phyloP scores from a whole-genome alignment of 2,113 vertebrate species.

The Etheostoma spectabile region DNA sequence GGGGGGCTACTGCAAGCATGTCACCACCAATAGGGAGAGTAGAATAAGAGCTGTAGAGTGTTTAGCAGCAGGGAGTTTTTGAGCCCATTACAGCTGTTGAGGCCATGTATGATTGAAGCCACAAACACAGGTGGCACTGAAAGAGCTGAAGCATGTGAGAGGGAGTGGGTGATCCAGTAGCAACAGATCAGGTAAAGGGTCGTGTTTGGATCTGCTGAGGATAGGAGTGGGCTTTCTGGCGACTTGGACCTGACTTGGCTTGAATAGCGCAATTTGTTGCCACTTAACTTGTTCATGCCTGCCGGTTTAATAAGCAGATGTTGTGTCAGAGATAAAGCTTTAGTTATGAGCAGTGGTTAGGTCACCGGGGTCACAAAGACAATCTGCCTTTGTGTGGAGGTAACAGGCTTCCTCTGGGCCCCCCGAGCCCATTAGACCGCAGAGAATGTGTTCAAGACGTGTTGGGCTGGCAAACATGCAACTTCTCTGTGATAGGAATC shows the following conservation, averaged over 20 bases:
- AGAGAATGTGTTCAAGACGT: not conserved
- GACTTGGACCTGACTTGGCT: slow-evolving; percentile 36
- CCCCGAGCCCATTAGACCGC: slow-evolving; percentile 44
- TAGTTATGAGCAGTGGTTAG: slow-evolving; percentile 50
- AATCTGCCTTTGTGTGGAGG: slow-evolving; percentile 67
- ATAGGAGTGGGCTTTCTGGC: slow-evolving; percentile 18
- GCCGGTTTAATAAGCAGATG: slow-evolving; percentile 58
- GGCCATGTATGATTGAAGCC: slow-evolving; percentile 20
- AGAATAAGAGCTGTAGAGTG: slow-evolving; percentile 44
- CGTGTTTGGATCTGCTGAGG: not conserved
- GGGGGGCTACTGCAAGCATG: slow-evolving; percentile 64
- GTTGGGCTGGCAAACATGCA: not conserved
- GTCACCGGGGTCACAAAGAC: slow-evolving; percentile 50
- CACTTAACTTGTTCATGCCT: slow-evolving; percentile 12
- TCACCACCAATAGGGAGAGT: slow-evolving; percentile 73
- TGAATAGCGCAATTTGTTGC: slow-evolving; percentile 7
- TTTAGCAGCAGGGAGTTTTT: slow-evolving; percentile 56
- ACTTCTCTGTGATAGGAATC: slow-evolving; percentile 1
- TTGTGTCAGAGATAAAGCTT: slow-evolving; percentile 69
- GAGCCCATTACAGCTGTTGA: slow-evolving; percentile 54
- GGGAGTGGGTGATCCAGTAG: not conserved
- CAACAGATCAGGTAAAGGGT: not conserved
- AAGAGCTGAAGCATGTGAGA: not conserved
- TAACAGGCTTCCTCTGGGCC: slow-evolving; percentile 74
- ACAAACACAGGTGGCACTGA: slow-evolving; percentile 47